phyloP scores from a whole-genome alignment of 2,888 invertebrate genomes.

The Pristionchus fissidentatus region DNA sequence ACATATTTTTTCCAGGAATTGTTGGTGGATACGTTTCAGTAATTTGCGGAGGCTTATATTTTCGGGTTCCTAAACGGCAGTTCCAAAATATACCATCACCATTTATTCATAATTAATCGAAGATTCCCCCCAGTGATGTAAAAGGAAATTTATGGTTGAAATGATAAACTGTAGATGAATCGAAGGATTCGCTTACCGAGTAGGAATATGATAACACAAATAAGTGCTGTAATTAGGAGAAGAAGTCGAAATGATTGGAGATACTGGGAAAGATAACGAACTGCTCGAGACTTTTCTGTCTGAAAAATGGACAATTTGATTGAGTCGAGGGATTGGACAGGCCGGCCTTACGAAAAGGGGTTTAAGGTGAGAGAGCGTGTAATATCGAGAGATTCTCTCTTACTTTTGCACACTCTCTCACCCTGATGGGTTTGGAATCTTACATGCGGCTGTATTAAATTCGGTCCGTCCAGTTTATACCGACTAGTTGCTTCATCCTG shows the following conservation, averaged over 20 bases:
- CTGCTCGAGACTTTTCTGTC: neutral
- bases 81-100: too few relatives aligned
- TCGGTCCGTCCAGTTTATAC: neutral
- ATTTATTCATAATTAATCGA: too few relatives aligned
- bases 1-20: too few relatives aligned
- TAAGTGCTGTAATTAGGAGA: conserved; percentile 45
- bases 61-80: neutral
- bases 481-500: conserved; percentile 39
- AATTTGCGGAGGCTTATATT: too few relatives aligned
- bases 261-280: conserved; percentile 44
- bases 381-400: too few relatives aligned
- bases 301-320: neutral
- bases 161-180: neutral
- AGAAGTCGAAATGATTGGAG: conserved; percentile 47
- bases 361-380: too few relatives aligned
- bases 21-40: neutral
- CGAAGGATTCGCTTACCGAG: neutral
- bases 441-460: conserved; percentile 10
- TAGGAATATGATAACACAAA: conserved; percentile 42
- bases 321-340: neutral
- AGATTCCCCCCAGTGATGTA: too few relatives aligned
- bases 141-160: too few relatives aligned
- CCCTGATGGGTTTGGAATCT: neutral
- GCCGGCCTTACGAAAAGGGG: neutral
- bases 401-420: too few relatives aligned